A percentile compares a stretch with the other conserved stretches of the same genome.
Evolutionary conservation across 2,113 vertebrate genomes (phyloP).

Genomic region (Albula goreensis): DNA sequence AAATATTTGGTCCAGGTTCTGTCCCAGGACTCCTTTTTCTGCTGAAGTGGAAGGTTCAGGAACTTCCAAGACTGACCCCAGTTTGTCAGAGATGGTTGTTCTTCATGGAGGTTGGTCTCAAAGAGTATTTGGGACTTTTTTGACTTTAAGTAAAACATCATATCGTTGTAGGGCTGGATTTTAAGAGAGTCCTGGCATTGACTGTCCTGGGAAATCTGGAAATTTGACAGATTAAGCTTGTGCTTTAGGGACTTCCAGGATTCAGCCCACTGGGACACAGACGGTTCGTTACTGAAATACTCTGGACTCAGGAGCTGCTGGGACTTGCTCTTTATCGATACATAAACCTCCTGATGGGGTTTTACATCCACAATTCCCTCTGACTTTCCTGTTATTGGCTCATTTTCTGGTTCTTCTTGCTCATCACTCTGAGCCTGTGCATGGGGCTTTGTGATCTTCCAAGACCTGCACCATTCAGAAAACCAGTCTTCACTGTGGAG

Average conservation of each 20-base stretch:
- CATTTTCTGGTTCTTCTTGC: not conserved
- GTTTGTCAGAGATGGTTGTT: not conserved
- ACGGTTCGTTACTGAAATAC: not conserved
- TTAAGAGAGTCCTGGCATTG: not conserved
- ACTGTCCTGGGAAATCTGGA: not conserved
- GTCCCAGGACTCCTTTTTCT: slow-evolving; percentile 6
- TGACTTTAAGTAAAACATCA: not conserved
- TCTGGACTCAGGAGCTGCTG: not conserved
- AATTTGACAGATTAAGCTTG: not conserved
- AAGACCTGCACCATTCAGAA: slow-evolving; percentile 19
- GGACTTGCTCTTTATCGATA: not conserved
- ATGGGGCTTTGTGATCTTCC: slow-evolving; percentile 6
- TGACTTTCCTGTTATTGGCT: not conserved
- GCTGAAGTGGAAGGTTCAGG: slow-evolving; percentile 26
- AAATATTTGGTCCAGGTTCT: slow-evolving; percentile 1
- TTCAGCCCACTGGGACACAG: slow-evolving; percentile 10
- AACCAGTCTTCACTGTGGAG: not conserved
- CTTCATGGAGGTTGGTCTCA: not conserved
- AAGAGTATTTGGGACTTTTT: not conserved
- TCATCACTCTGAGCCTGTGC: not conserved
- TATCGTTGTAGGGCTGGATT: not conserved
- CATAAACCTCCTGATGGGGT: not conserved
- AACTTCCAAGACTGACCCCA: slow-evolving; percentile 23
- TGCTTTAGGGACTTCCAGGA: slow-evolving; percentile 21
- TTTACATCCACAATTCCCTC: not conserved